These are phyloP conservation scores for Deilephila elpenor DNA, from an alignment of 2,888 invertebrate species.

Conservation along the genomic window DNA sequence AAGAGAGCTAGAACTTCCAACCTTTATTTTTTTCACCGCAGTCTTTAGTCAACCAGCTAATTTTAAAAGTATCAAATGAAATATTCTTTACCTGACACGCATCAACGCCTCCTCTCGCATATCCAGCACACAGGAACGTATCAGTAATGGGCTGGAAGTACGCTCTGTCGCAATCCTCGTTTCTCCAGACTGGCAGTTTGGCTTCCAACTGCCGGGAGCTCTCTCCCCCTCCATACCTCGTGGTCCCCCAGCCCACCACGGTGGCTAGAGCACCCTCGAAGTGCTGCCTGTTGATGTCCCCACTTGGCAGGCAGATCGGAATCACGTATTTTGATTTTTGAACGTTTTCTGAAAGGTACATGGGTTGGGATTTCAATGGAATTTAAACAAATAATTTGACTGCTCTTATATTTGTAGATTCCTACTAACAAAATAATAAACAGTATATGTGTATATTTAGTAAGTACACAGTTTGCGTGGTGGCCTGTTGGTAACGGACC, in stretches of 20 bases:
- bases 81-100: conserved; percentile 90
- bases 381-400: background rate
- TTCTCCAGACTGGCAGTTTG: conserved; percentile 93
- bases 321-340: conserved; percentile 93
- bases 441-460: too few species aligned
- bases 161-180: conserved; percentile 94
- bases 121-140: conserved; percentile 95
- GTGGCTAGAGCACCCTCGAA: conserved; percentile 91
- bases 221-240: conserved; percentile 94
- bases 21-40: background rate
- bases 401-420: too few species aligned
- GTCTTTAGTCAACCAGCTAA: too few species aligned
- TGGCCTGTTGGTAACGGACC: too few species aligned
- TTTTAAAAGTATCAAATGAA: background rate
- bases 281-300: conserved; percentile 81
- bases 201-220: conserved; percentile 94
- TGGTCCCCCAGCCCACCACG: conserved; percentile 97
- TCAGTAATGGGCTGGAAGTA: conserved; percentile 97
- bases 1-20: too few species aligned
- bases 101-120: conserved; percentile 94
- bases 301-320: conserved; percentile 92
- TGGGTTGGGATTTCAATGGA: background rate
- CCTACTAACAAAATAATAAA: too few species aligned
- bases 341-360: conserved; percentile 84
- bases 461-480: too few species aligned